A percentile compares a stretch with the other conserved stretches of the same genome.
Evolutionary conservation across 2,797 vertebrate species (phyloP).

Genomic region (Lemur catta): DNA sequence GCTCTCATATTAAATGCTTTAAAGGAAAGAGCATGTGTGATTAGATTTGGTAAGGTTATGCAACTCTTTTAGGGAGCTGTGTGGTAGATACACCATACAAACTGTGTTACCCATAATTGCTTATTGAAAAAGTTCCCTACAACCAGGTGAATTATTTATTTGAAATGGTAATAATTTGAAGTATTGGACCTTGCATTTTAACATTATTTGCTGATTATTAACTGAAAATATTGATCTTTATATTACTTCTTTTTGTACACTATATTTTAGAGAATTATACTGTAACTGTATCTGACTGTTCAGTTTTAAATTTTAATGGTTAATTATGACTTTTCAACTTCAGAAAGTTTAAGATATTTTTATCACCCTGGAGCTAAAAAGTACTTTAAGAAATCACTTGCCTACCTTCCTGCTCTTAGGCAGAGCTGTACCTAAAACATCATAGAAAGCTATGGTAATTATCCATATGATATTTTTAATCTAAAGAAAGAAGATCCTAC

Average conservation of each 20-base stretch:
- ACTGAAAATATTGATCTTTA: conserved; percentile 49
- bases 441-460: conserved; percentile 71
- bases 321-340: conserved; percentile 67
- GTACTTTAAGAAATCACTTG: conserved; percentile 61
- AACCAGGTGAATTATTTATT: neutral
- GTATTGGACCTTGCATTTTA: conserved; percentile 45
- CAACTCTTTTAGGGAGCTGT: neutral
- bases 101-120: neutral
- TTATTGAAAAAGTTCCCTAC: conserved; percentile 33
- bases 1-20: neutral
- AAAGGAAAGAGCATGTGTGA: neutral
- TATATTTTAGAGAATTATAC: neutral
- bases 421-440: conserved; percentile 62
- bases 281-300: neutral
- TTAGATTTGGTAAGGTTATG: neutral
- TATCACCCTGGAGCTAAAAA: conserved; percentile 72
- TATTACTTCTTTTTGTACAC: neutral
- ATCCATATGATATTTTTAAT: conserved; percentile 65
- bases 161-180: conserved; percentile 31
- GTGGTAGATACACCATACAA: neutral
- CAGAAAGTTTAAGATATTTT: conserved; percentile 62
- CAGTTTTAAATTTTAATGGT: conserved; percentile 56
- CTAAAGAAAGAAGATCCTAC: conserved; percentile 55
- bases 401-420: conserved; percentile 54
- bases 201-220: conserved; percentile 40